These are phyloP conservation scores for Parasteatoda tepidariorum DNA, from an alignment of 1,140 invertebrate genomes.

Conservation along the genomic window DNA sequence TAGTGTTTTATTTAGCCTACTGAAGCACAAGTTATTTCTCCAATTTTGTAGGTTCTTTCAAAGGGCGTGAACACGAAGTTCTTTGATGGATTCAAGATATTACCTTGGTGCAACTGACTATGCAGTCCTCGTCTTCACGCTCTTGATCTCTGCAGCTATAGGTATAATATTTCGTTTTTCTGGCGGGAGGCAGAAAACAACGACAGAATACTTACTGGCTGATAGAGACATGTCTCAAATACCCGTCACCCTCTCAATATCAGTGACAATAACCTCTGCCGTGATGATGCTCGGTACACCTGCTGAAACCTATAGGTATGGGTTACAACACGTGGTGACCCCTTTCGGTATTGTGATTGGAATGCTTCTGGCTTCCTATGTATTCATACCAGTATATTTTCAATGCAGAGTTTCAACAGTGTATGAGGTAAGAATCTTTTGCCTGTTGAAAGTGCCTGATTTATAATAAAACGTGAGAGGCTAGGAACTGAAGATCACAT, in stretches of 20 bases:
- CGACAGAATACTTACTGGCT: slow-evolving; percentile 84
- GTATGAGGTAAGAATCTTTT: slow-evolving; percentile 78
- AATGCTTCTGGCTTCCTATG: slow-evolving; percentile 80
- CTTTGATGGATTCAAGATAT: neutral
- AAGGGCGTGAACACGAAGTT: too few species aligned
- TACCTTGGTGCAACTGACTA: neutral
- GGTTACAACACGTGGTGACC: slow-evolving; percentile 63
- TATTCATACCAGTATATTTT: slow-evolving; percentile 92
- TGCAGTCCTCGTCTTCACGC: neutral
- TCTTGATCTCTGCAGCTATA: neutral
- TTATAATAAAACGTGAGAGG: too few species aligned
- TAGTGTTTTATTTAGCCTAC: too few species aligned
- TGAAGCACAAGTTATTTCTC: too few species aligned
- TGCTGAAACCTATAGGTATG: slow-evolving; percentile 65
- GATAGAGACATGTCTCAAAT: slow-evolving; percentile 83
- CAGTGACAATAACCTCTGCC: slow-evolving; percentile 74
- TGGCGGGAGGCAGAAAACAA: slow-evolving; percentile 65
- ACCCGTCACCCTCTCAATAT: slow-evolving; percentile 82
- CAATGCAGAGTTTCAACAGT: slow-evolving; percentile 87
- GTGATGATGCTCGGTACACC: slow-evolving; percentile 69
- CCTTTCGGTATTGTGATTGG: slow-evolving; percentile 70
- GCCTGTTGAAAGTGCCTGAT: too few species aligned
- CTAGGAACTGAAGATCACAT: too few species aligned
- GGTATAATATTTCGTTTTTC: neutral
- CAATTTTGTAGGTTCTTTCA: too few species aligned